These are phyloP conservation scores for Meandrina meandrites DNA, from an alignment of 92 coral and sea anemone genomes.

Conservation along the genomic window DNA sequence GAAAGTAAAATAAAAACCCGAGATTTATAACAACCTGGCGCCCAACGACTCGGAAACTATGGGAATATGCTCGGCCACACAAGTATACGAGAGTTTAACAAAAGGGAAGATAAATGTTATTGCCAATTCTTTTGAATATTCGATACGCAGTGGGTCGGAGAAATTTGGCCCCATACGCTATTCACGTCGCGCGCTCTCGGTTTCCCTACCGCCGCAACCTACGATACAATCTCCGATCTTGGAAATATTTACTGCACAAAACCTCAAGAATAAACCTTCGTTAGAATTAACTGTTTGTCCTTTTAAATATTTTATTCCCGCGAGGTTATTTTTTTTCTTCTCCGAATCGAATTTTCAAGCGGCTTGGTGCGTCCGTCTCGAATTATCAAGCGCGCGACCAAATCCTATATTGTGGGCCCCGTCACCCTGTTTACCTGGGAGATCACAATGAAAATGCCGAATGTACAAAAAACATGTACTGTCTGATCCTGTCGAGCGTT, in stretches of 20 bases:
- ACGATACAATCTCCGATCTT: slow-evolving; percentile 26
- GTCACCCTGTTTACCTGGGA: slow-evolving; percentile 35
- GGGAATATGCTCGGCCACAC: slow-evolving; percentile 38
- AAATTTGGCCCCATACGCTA: slow-evolving; percentile 29
- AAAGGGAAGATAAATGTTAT: slow-evolving; percentile 18
- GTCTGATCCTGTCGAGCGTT: slow-evolving; percentile 23
- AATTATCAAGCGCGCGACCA: slow-evolving; percentile 20
- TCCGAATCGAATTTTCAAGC: slow-evolving; percentile 24
- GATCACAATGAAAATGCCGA: slow-evolving; percentile 50
- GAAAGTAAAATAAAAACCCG: slow-evolving; percentile 11
- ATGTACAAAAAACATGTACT: slow-evolving; percentile 32
- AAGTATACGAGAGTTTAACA: slow-evolving; percentile 19
- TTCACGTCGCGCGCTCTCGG: neutral
- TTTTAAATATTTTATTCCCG: slow-evolving; percentile 60
- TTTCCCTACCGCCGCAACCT: slow-evolving; percentile 20
- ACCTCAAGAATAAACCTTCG: slow-evolving; percentile 43
- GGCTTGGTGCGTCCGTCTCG: slow-evolving; percentile 25
- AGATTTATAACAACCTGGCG: slow-evolving; percentile 16
- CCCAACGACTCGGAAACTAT: slow-evolving; percentile 22
- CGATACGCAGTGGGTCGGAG: slow-evolving; percentile 23
- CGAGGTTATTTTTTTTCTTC: slow-evolving; percentile 21
- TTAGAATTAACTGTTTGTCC: slow-evolving; percentile 47
- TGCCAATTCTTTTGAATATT: slow-evolving; percentile 21
- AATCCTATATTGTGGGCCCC: slow-evolving; percentile 30
- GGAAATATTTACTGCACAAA: slow-evolving; percentile 49